These are phyloP conservation scores for Limosa lapponica DNA, from an alignment of 2,797 vertebrate species.

Conservation along the genomic window DNA sequence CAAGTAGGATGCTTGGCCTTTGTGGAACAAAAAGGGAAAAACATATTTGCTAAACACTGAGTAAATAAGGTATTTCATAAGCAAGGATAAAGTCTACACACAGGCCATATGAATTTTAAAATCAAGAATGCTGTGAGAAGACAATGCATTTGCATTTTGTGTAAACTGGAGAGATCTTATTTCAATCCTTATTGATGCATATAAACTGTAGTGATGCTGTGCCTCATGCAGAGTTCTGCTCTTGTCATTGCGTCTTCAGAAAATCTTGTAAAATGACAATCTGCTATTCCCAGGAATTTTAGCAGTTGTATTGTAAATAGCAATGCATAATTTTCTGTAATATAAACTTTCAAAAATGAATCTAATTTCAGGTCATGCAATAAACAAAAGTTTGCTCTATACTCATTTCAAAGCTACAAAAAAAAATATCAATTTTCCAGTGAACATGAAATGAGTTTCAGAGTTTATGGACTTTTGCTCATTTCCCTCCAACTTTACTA, in stretches of 20 bases:
- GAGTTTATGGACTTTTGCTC: slow-evolving; percentile 15
- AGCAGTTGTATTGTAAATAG: not conserved
- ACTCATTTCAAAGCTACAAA: not conserved
- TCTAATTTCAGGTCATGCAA: not conserved
- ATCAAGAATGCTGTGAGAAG: not conserved
- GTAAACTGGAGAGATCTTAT: not conserved
- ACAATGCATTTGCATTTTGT: not conserved
- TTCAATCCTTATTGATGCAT: not conserved
- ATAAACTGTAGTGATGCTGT: not conserved
- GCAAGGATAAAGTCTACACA: not conserved
- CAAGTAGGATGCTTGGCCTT: not conserved
- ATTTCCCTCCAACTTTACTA: not conserved
- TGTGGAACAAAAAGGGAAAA: not conserved
- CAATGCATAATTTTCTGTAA: not conserved
- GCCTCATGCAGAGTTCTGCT: not conserved
- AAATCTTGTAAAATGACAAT: not conserved
- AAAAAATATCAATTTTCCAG: not conserved
- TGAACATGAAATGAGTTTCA: slow-evolving; percentile 13
- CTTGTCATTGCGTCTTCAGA: not conserved
- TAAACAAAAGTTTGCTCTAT: not conserved
- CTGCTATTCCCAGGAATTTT: not conserved
- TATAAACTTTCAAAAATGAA: slow-evolving; percentile 19
- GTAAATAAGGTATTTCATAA: not conserved
- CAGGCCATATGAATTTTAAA: not conserved
- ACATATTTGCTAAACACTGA: not conserved